Conservation (phyloP, 2,888 invertebrate genomes). For the Agrochola macilenta region DNA sequence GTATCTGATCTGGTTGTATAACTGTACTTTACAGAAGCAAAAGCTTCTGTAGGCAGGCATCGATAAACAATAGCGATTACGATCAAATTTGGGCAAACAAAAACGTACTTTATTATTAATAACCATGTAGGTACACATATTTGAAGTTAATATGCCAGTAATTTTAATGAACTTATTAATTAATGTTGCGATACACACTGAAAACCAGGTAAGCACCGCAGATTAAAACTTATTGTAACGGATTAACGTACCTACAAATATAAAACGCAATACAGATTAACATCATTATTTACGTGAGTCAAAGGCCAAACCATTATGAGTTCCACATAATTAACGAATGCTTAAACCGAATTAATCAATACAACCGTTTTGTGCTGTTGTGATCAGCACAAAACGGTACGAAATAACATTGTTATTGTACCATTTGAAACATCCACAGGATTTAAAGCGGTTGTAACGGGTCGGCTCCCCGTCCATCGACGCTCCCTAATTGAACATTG, state of each 20-base stretch:
- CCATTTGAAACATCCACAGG: constrained; percentile 66
- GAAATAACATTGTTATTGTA: constrained; percentile 72
- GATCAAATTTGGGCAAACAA: constrained; percentile 17
- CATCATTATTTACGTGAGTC: constrained; percentile 34
- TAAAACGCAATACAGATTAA: constrained; percentile 27
- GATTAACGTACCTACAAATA: constrained; percentile 33
- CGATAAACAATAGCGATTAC: neutral
- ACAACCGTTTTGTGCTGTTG: no score
- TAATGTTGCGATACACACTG: constrained; percentile 19
- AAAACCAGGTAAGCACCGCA: constrained; percentile 2
- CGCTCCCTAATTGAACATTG: constrained; percentile 88
- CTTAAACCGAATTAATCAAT: constrained; percentile 63
- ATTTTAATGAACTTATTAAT: constrained; percentile 48
- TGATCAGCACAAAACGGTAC: constrained; percentile 50
- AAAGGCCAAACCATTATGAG: constrained; percentile 49
- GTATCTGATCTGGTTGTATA: neutral
- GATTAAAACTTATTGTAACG: constrained; percentile 41
- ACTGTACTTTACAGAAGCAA: neutral
- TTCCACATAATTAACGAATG: constrained; percentile 58
- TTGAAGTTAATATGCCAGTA: constrained; percentile 8
- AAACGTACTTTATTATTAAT: constrained; percentile 32
- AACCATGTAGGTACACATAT: constrained; percentile 32
- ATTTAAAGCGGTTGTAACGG: constrained; percentile 74
- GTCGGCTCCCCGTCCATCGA: constrained; percentile 75
- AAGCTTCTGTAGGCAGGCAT: neutral